Conservation (phyloP, 2,113 vertebrate genomes). For the Struthidea cinerea region DNA sequence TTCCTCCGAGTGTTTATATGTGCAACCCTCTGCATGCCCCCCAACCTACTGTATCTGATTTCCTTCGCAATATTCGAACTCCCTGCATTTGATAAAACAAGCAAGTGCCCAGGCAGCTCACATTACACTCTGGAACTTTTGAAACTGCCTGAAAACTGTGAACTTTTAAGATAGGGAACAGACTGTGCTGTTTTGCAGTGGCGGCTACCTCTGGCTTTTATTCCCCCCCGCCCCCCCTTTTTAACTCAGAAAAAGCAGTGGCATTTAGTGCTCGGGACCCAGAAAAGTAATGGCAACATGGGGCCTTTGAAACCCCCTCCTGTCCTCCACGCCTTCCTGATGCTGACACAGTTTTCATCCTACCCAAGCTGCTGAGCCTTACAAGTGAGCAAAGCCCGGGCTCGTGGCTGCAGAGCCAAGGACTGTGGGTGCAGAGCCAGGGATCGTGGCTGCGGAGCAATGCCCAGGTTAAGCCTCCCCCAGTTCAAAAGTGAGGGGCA, state of each 20-base stretch:
- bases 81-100: slow-evolving; percentile 34
- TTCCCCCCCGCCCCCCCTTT: not conserved
- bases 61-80: slow-evolving; percentile 20
- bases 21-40: not conserved
- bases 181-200: not conserved
- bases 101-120: slow-evolving; percentile 33
- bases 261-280: not conserved
- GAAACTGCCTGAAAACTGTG: slow-evolving; percentile 21
- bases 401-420: not conserved
- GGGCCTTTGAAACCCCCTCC: not conserved
- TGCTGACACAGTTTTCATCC: not conserved
- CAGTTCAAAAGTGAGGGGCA: slow-evolving; percentile 44
- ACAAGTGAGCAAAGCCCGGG: not conserved
- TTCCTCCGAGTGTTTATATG: not conserved
- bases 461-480: not conserved
- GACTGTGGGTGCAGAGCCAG: not conserved
- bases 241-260: not conserved
- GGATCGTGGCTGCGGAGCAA: not conserved
- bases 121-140: slow-evolving; percentile 2
- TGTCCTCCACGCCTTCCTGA: not conserved
- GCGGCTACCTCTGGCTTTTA: not conserved
- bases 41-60: not conserved
- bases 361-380: not conserved
- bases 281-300: not conserved
- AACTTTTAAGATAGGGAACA: not conserved